A percentile compares a stretch with the other conserved stretches of the same genome.
These are phyloP conservation scores for Actinia tenebrosa DNA, from an alignment of 64 coral and sea anemone species.

Conservation along the genomic window DNA sequence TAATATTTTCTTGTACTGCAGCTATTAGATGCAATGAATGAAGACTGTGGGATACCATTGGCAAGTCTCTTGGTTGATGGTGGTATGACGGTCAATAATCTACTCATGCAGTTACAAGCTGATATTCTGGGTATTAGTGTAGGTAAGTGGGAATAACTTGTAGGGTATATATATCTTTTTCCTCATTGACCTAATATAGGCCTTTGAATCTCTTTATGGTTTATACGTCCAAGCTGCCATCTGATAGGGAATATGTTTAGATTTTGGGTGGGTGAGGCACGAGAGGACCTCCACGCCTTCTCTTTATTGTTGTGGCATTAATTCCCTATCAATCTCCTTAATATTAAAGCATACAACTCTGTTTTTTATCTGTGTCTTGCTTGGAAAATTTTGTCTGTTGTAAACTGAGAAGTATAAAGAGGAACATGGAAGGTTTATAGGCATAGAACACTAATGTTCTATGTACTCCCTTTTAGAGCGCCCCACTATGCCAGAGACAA, in stretches of 20 bases:
- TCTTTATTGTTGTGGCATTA: background rate
- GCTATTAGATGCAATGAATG: conserved; percentile 98
- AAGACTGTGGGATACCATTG: conserved; percentile 92
- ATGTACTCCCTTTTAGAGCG: conserved; percentile 47
- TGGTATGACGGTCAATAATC: conserved; percentile 90
- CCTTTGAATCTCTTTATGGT: no score
- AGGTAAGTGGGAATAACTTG: conserved; percentile 41
- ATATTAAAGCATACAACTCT: no score
- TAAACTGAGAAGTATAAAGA: background rate
- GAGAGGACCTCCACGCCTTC: background rate
- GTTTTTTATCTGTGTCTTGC: background rate
- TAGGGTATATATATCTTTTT: no score
- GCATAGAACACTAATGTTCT: background rate
- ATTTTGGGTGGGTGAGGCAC: no score
- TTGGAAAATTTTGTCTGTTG: background rate
- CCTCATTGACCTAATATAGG: no score
- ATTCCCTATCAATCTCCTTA: background rate
- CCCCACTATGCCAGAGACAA: conserved; percentile 97
- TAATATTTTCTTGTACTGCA: conserved; percentile 10
- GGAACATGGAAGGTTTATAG: background rate
- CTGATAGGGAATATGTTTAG: no score
- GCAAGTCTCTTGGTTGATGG: conserved; percentile 88
- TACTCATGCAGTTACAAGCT: conserved; percentile 95
- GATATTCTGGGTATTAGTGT: conserved; percentile 94
- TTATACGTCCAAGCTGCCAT: no score